Conservation (phyloP, 2,888 invertebrate genomes). For the Chloromyia formosa region DNA sequence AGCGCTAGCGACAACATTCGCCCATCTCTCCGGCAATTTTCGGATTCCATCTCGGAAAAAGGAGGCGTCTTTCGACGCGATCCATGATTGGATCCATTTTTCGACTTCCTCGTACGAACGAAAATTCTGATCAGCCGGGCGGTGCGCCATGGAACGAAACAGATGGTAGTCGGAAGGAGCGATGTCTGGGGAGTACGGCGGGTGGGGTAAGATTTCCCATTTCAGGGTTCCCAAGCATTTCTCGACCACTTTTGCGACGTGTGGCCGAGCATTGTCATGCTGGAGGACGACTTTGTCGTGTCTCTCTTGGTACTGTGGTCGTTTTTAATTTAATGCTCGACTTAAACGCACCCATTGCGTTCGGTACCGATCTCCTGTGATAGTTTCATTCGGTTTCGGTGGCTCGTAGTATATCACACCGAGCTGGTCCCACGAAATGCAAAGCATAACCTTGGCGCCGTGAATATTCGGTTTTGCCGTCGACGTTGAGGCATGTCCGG, state of each 20-base stretch:
- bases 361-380: conserved; percentile 30
- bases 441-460: conserved; percentile 41
- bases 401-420: conserved; percentile 21
- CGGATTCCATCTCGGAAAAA: conserved; percentile 49
- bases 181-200: conserved; percentile 22
- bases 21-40: conserved; percentile 51
- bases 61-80: conserved; percentile 48
- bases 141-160: conserved; percentile 49
- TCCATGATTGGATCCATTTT: conserved; percentile 47
- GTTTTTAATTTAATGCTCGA: not conserved
- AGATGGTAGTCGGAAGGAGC: conserved; percentile 45
- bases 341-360: conserved; percentile 41
- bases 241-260: conserved; percentile 2
- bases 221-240: conserved; percentile 10
- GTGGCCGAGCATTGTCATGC: conserved; percentile 33
- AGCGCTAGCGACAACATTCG: conserved; percentile 47
- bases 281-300: conserved; percentile 12
- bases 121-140: conserved; percentile 51
- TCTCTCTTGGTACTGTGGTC: not conserved
- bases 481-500: conserved; percentile 30
- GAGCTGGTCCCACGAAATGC: conserved; percentile 44
- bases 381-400: conserved; percentile 31
- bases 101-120: conserved; percentile 46
- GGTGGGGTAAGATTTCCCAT: conserved; percentile 17
- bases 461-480: conserved; percentile 46